Evolutionary conservation across 2,888 invertebrate genomes (phyloP).

Genomic region (Caenorhabditis sulstoni): DNA sequence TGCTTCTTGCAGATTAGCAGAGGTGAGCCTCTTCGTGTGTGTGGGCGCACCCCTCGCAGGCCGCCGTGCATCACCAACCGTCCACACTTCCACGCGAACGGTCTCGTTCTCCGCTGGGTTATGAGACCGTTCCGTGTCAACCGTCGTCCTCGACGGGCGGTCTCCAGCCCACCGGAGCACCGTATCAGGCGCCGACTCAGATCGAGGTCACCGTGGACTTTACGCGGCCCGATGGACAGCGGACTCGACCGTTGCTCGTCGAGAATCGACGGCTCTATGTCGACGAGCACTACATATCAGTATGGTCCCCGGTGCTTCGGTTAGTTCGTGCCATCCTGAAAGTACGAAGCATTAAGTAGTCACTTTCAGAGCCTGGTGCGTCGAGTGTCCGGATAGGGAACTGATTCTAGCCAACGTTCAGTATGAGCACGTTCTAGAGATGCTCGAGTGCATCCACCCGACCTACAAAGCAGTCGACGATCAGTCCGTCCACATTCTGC

Average conservation of each 20-base stretch:
- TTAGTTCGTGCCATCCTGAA: slow-evolving; percentile 8
- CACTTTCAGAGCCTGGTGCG: slow-evolving; percentile 77
- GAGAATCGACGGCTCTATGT: slow-evolving; percentile 79
- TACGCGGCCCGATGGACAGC: slow-evolving; percentile 77
- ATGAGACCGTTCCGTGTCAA: slow-evolving; percentile 58
- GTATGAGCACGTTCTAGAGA: slow-evolving; percentile 79
- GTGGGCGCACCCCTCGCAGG: neutral
- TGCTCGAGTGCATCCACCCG: slow-evolving; percentile 80
- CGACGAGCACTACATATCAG: slow-evolving; percentile 79
- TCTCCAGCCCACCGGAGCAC: neutral
- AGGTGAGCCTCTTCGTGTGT: slow-evolving; percentile 4
- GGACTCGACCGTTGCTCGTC: slow-evolving; percentile 78
- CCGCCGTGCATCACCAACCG: slow-evolving; percentile 23
- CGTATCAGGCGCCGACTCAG: slow-evolving; percentile 60
- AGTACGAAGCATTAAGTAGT: neutral
- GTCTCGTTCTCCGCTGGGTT: slow-evolving; percentile 54
- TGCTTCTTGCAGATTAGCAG: neutral
- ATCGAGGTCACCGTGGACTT: slow-evolving; percentile 76
- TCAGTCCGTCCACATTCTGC: slow-evolving; percentile 78
- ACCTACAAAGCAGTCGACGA: slow-evolving; percentile 80
- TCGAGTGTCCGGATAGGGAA: slow-evolving; percentile 80
- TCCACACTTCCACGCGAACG: slow-evolving; percentile 31
- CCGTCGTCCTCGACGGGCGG: slow-evolving; percentile 45
- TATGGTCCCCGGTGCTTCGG: slow-evolving; percentile 77
- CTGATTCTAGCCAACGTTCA: slow-evolving; percentile 80